phyloP scores from a whole-genome alignment of 2,797 vertebrate species.

The Jordanella pulchra region DNA sequence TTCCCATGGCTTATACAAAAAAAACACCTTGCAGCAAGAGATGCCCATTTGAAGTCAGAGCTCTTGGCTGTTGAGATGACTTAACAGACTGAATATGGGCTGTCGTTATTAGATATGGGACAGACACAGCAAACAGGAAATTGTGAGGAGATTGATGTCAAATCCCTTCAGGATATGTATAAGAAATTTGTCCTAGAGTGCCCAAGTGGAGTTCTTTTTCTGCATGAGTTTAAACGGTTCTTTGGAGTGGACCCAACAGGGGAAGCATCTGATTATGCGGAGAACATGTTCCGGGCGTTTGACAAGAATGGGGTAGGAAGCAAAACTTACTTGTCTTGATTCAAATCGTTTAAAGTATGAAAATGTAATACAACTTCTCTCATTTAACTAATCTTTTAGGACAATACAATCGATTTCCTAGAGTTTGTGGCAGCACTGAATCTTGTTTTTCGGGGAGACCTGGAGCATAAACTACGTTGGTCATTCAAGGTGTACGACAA shows the following conservation, averaged over 20 bases:
- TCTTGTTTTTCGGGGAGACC: constrained; percentile 75
- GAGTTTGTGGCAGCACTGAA: constrained; percentile 80
- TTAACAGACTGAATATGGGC: constrained; percentile 37
- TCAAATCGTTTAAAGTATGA: not conserved
- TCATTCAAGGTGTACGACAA: constrained; percentile 81
- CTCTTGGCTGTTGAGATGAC: not conserved
- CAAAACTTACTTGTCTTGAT: not conserved
- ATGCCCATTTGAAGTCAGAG: constrained; percentile 8
- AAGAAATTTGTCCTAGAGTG: constrained; percentile 80
- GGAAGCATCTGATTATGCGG: constrained; percentile 76
- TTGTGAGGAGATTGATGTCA: constrained; percentile 70
- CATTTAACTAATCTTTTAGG: constrained; percentile 54
- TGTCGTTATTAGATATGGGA: constrained; percentile 65
- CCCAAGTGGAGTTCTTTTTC: constrained; percentile 75
- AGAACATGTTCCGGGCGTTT: constrained; percentile 79
- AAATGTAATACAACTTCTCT: not conserved
- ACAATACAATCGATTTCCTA: constrained; percentile 79
- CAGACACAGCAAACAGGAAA: constrained; percentile 68
- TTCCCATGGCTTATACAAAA: constrained; percentile 34
- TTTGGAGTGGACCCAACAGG: constrained; percentile 76
- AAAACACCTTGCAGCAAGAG: constrained; percentile 15
- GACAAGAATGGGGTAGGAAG: constrained; percentile 81
- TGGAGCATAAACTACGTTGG: constrained; percentile 79
- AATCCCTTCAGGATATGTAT: constrained; percentile 79
- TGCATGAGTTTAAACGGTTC: constrained; percentile 82